Evolutionary conservation across 30 jellyfish, hydroid and myxozoan species (phyloP).

Genomic region (Turritopsis dohrnii): DNA sequence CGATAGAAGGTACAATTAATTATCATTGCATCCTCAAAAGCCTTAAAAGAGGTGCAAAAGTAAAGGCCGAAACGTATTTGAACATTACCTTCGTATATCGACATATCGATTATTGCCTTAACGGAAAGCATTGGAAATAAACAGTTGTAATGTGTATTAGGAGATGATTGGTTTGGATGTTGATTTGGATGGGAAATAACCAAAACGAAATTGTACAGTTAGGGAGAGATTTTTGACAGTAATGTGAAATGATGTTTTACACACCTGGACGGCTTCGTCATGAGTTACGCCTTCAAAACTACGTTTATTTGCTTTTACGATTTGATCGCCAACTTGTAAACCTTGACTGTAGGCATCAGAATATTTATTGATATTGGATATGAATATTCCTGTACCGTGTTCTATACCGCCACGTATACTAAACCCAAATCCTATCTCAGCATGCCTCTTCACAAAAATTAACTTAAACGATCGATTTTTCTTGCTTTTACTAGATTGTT

Average conservation of each 20-base stretch:
- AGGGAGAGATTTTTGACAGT: too few relatives aligned
- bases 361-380: conserved; percentile 55
- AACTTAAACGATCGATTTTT: not conserved
- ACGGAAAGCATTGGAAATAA: too few relatives aligned
- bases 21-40: too few relatives aligned
- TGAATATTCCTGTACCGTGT: conserved; percentile 81
- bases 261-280: conserved; percentile 64
- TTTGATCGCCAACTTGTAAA: conserved; percentile 67
- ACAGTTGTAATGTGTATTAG: too few relatives aligned
- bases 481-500: not conserved
- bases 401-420: conserved; percentile 94
- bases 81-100: too few relatives aligned
- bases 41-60: too few relatives aligned
- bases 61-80: too few relatives aligned
- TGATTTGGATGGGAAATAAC: too few relatives aligned
- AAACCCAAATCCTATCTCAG: conserved; percentile 71
- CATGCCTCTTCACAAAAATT: conserved; percentile 7
- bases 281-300: conserved; percentile 46
- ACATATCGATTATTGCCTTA: too few relatives aligned
- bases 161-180: too few relatives aligned
- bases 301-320: conserved; percentile 48
- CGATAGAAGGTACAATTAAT: too few relatives aligned
- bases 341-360: conserved; percentile 71
- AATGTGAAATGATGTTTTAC: not conserved
- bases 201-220: too few relatives aligned